These are phyloP conservation scores for Sepiola atlantica DNA, from an alignment of 2,888 invertebrate genomes.

Conservation along the genomic window DNA sequence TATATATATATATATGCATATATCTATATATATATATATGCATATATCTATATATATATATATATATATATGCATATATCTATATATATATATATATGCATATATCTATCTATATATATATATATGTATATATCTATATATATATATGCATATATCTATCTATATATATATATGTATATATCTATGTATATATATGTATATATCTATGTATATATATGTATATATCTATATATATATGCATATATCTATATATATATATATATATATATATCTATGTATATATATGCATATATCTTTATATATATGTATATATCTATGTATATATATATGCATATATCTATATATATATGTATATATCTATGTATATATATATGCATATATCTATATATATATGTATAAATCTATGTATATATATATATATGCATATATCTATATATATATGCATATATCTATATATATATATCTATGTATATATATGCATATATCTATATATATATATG, in stretches of 20 bases:
- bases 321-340: neutral
- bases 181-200: neutral
- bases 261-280: neutral
- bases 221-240: neutral
- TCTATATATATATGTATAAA: neutral
- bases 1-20: neutral
- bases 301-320: neutral
- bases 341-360: neutral
- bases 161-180: neutral
- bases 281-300: neutral
- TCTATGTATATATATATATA: neutral
- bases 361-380: neutral
- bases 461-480: neutral
- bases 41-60: neutral
- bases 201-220: neutral
- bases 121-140: neutral
- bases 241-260: neutral
- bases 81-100: neutral
- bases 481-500: neutral
- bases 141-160: neutral
- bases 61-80: neutral
- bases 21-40: constrained; percentile 9
- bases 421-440: neutral
- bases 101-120: neutral
- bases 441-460: neutral